Evolutionary conservation across 1,140 invertebrate species (phyloP), one percentile per base, ranked within the genome.

Genomic region (Euura saliciscinereae): DNA sequence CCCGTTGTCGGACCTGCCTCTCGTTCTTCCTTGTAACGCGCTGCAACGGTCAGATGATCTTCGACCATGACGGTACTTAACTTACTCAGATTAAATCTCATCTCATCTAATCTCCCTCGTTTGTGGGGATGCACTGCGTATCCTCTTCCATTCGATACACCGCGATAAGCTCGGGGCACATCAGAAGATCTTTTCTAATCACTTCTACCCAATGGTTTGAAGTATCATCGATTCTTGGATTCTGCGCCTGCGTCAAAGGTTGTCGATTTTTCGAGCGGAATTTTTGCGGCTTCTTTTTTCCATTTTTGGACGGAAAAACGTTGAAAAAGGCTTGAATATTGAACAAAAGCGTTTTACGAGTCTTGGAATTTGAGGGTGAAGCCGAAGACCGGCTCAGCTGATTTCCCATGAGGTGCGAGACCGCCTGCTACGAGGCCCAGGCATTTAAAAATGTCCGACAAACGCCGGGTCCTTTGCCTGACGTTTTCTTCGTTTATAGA

Each of bases 81-180:
- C 51, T 59, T 59, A 59, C 51, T 59, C 51, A 59, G 51, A 59
- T 59, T 59, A 59, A 59, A 59, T 59, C 51, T 59, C 51, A 59
- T 11, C 51, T 59, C 6, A 59, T 59, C 51, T 59, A 28, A 28
- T 28, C 28, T 28, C 28, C 28, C 28, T 28, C 28, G 28, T 28
- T 28, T 28, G 28, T 28, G 28, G 28, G 28, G 28, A 28, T 1
- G 28, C 28, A 28, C 28, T 59, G 13, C 51, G 13, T 59, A 59
- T 59, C 51, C 6, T 59, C 51, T 59, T 59, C 51, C 51, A 59
- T 11, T n/a, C 51, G 51, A 59, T 59, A 59, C 51, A 59, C 0
- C 51, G 51, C 51, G 51, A 59, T 59, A 59, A 6, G 3, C 51
- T 59, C 5, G 10, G 8, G 51, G 10, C 51, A 59, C 51, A 28